Evolutionary conservation across 2,888 invertebrate species (phyloP).

Genomic region (Strigamia maritima): DNA sequence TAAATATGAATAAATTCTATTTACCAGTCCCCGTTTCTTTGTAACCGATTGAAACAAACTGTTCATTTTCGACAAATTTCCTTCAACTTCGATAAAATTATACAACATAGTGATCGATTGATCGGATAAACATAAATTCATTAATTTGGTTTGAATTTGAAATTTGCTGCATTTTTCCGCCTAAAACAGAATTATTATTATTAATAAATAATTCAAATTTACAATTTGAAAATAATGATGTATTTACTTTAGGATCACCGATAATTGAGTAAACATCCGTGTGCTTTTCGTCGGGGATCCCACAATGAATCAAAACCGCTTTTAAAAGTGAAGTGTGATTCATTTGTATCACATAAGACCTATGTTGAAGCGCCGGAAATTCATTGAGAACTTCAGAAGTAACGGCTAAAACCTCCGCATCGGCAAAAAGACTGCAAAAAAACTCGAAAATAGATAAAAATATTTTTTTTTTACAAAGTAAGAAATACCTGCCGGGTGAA

Average conservation of each 20-base stretch:
- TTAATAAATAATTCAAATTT: neutral
- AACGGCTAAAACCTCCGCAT: constrained; percentile 79
- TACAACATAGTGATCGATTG: constrained; percentile 63
- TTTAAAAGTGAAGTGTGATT: constrained; percentile 75
- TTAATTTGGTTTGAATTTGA: constrained; percentile 68
- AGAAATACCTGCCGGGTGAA: constrained; percentile 50
- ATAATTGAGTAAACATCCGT: constrained; percentile 49
- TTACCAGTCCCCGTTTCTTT: constrained; percentile 9
- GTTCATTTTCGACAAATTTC: constrained; percentile 60
- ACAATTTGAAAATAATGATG: too few relatives aligned
- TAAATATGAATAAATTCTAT: neutral
- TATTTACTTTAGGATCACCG: constrained; percentile 48
- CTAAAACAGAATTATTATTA: constrained; percentile 37
- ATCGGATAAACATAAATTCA: constrained; percentile 66
- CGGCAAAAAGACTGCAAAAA: constrained; percentile 64
- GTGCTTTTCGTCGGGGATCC: constrained; percentile 63
- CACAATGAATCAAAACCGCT: constrained; percentile 73
- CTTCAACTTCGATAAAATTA: constrained; percentile 67
- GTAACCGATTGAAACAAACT: neutral
- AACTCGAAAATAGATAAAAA: neutral
- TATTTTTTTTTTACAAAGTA: neutral
- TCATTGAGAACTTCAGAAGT: constrained; percentile 70
- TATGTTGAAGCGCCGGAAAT: constrained; percentile 63
- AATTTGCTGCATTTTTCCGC: constrained; percentile 64
- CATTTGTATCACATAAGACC: constrained; percentile 67